Evolutionary conservation across 2,113 vertebrate species (phyloP).

Genomic region (Neomonachus schauinslandi): DNA sequence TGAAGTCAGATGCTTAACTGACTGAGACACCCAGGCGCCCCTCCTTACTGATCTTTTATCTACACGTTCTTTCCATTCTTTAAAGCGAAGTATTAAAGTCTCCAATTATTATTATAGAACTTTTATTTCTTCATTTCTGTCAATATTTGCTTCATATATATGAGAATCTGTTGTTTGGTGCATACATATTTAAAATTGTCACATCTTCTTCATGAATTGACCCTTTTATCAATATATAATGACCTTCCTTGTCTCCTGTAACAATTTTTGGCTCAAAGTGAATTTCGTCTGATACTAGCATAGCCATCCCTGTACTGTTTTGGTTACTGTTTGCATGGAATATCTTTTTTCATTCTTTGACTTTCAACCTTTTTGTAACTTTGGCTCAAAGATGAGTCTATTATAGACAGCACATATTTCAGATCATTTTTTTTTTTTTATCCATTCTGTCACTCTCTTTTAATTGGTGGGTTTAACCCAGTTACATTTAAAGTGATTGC

Average conservation of each 20-base stretch:
- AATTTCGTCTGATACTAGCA: background rate
- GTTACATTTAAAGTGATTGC: background rate
- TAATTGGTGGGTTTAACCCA: background rate
- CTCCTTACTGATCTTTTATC: background rate
- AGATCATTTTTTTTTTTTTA: background rate
- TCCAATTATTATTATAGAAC: background rate
- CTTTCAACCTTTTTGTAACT: background rate
- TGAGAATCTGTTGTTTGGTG: background rate
- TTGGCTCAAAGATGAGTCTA: background rate
- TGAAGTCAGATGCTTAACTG: background rate
- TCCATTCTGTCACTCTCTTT: background rate
- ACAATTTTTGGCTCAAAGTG: background rate
- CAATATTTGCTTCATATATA: background rate
- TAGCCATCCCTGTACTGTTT: background rate
- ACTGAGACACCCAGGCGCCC: background rate
- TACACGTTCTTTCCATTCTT: background rate
- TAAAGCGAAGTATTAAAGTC: background rate
- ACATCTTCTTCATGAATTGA: background rate
- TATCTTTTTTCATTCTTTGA: background rate
- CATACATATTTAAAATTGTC: background rate
- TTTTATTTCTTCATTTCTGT: background rate
- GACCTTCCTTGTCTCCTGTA: background rate
- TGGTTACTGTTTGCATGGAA: background rate
- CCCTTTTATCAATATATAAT: background rate
- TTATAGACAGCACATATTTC: background rate